phyloP scores from a whole-genome alignment of 2,888 invertebrate species.

The Cecidostiba fungosa region DNA sequence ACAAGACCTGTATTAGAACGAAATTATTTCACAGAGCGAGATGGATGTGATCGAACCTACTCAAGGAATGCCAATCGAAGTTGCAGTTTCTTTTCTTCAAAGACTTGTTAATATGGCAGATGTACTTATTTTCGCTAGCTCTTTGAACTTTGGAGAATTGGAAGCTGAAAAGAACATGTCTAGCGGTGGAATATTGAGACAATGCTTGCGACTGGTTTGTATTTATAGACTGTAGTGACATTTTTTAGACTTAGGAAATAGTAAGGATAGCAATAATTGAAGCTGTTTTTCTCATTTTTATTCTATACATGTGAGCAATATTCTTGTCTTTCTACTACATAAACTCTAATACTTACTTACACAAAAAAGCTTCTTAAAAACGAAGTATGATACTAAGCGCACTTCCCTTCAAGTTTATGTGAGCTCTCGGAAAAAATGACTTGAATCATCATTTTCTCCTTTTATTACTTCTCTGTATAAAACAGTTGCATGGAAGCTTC shows the following conservation, averaged over 20 bases:
- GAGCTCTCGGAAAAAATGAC: background rate
- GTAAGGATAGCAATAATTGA: constrained; percentile 30
- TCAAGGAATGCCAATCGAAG: constrained; percentile 99
- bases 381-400: constrained; percentile 47
- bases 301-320: constrained; percentile 37
- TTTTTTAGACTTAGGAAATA: constrained; percentile 50
- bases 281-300: constrained; percentile 9
- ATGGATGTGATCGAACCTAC: constrained; percentile 99
- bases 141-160: constrained; percentile 97
- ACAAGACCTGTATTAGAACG: constrained; percentile 33
- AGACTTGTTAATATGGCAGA: constrained; percentile 99
- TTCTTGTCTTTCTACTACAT: constrained; percentile 45
- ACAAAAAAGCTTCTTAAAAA: constrained; percentile 56
- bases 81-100: constrained; percentile 98
- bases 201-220: constrained; percentile 95
- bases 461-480: too few relatives aligned
- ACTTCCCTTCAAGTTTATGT: background rate
- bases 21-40: constrained; percentile 89
- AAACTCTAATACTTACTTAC: constrained; percentile 28
- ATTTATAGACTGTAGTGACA: constrained; percentile 67
- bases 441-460: background rate
- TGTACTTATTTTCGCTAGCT: constrained; percentile 98
- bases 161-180: constrained; percentile 99
- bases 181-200: constrained; percentile 98
- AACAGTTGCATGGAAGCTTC: too few relatives aligned